Evolutionary conservation across 1,140 invertebrate species (phyloP), one percentile per base, ranked within the genome.

Genomic region (Schlechtendalia chinensis): DNA sequence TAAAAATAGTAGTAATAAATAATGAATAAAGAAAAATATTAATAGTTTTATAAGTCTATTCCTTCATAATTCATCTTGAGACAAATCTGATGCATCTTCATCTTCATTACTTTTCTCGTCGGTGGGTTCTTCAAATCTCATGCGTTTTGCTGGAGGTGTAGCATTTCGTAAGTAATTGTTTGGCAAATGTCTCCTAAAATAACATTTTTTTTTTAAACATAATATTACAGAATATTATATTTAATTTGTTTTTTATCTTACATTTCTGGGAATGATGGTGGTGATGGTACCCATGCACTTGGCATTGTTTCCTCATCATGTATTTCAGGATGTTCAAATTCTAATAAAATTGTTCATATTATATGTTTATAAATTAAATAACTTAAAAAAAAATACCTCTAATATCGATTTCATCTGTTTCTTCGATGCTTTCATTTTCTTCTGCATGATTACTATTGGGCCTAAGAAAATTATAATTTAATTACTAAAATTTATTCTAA

Each of bases 241-340:
- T 14, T 69, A 47, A 12, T 58, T 77, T n/a, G n/a, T n/a, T 17
- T 58, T 16, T 45, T 17, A 19, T 45, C 29, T 58, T 77, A 77
- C 72, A 45, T 16, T 22, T 17, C 72, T 59, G 72, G 12, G 14
- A 24, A 6, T 77, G 53, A 32, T 27, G 24, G 32, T 39, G 54
- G 45, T 24, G n/a, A 45, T 24, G 80, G 80, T 0, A 50, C 16
- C 80, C 80, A 81, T 11, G 17, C 11, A 71, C 80, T 81, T 65
- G 65, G 50, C 61, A 71, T 71, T 29, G 80, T 81, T 22, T 81
- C 65, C 29, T 81, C 80, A 27, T 81, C 80, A 10, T 81, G 65
- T 39, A 81, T 32, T 67, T 81, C 80, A 24, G 54, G 54, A 17
- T 39, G 22, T 58, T 75, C 72, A 45, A 77, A 24, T 77, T 77